These are phyloP conservation scores for Halichoerus grypus DNA, from an alignment of 2,113 vertebrate genomes.

Conservation along the genomic window DNA sequence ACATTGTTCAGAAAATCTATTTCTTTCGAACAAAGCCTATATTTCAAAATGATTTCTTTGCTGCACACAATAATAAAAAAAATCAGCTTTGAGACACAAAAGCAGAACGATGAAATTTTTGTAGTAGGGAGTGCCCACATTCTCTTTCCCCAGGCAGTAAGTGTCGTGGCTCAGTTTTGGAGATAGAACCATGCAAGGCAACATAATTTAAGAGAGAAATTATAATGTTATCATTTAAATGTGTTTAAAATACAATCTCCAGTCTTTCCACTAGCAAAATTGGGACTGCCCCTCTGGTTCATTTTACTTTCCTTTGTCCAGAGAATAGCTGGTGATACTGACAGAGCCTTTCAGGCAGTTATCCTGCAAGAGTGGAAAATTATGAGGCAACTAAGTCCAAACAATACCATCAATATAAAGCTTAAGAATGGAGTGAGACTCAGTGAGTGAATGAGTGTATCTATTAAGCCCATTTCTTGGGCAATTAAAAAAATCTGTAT, in stretches of 20 bases:
- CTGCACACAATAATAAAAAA: background rate
- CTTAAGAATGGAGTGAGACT: background rate
- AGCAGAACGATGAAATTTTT: background rate
- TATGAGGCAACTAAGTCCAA: background rate
- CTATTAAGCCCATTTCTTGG: background rate
- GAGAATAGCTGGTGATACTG: background rate
- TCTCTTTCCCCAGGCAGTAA: background rate
- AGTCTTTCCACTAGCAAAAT: background rate
- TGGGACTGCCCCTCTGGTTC: background rate
- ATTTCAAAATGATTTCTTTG: conserved; percentile 23
- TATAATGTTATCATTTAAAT: background rate
- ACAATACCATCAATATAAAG: background rate
- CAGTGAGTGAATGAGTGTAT: background rate
- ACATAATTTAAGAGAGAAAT: background rate
- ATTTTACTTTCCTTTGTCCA: conserved; percentile 33
- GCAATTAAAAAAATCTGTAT: conserved; percentile 27
- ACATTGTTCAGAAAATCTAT: background rate
- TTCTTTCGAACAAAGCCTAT: background rate
- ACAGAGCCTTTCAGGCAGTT: background rate
- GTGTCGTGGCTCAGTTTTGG: background rate
- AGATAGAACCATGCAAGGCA: background rate
- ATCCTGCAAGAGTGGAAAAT: background rate
- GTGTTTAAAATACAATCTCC: background rate
- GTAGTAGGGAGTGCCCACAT: background rate
- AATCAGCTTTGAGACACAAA: background rate